These are phyloP conservation scores for Melinaea menophilus DNA, from an alignment of 2,888 invertebrate species.

Conservation along the genomic window DNA sequence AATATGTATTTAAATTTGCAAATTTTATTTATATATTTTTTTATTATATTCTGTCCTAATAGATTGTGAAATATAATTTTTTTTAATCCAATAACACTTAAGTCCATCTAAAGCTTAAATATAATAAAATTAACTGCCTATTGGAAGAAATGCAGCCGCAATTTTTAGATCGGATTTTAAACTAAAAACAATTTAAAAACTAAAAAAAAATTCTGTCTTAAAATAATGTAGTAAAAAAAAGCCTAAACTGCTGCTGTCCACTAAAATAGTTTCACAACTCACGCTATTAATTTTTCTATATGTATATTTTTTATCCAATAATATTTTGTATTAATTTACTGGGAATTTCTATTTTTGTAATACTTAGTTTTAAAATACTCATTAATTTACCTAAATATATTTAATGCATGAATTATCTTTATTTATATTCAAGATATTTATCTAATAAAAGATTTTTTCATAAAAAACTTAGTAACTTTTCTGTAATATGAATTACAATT, in stretches of 20 bases:
- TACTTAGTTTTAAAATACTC: slow-evolving; percentile 30
- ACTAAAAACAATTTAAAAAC: too few species aligned
- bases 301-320: slow-evolving; percentile 11
- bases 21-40: neutral
- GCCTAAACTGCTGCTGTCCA: slow-evolving; percentile 1
- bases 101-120: neutral
- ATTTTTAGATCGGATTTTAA: too few species aligned
- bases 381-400: slow-evolving; percentile 22
- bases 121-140: too few species aligned
- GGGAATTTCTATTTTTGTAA: slow-evolving; percentile 37
- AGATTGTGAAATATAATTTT: neutral
- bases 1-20: neutral
- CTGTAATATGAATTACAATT: too few species aligned
- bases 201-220: neutral
- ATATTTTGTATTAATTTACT: slow-evolving; percentile 22
- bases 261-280: neutral
- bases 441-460: too few species aligned
- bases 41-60: neutral
- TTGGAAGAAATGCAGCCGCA: too few species aligned
- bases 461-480: too few species aligned
- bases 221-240: neutral
- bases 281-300: neutral
- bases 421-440: neutral
- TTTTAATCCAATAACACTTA: neutral
- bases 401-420: neutral